Evolutionary conservation across 2,888 invertebrate species (phyloP).

Genomic region (Opisthograptis luteolata): DNA sequence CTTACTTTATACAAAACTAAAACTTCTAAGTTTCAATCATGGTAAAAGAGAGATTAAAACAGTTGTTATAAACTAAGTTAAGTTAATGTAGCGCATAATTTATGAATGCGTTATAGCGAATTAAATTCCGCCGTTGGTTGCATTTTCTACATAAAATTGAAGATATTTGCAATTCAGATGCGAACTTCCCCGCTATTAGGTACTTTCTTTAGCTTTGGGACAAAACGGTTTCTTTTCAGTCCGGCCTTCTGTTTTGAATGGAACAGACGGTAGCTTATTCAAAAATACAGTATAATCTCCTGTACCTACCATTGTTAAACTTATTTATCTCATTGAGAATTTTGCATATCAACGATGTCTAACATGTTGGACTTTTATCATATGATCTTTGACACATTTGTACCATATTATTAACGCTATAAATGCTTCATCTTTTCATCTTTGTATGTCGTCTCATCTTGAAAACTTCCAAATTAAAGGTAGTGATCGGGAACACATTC

Average conservation of each 20-base stretch:
- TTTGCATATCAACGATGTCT: too few relatives aligned
- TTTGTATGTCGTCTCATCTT: too few relatives aligned
- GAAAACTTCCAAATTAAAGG: too few relatives aligned
- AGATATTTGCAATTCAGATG: slow-evolving; percentile 75
- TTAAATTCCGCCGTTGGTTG: slow-evolving; percentile 65
- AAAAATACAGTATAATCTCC: too few relatives aligned
- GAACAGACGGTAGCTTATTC: slow-evolving; percentile 27
- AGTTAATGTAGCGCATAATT: slow-evolving; percentile 50
- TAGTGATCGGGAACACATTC: too few relatives aligned
- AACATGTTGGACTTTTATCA: too few relatives aligned
- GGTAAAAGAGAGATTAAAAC: slow-evolving; percentile 26
- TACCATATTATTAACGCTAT: too few relatives aligned
- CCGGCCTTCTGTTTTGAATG: slow-evolving; percentile 51
- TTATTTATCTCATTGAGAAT: too few relatives aligned
- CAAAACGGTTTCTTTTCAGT: slow-evolving; percentile 60
- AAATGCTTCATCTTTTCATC: too few relatives aligned
- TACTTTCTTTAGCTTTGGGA: slow-evolving; percentile 59
- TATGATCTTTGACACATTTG: too few relatives aligned
- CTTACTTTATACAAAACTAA: background rate
- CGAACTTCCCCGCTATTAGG: slow-evolving; percentile 52
- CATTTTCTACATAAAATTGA: slow-evolving; percentile 73
- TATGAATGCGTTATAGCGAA: slow-evolving; percentile 59
- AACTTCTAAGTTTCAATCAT: background rate
- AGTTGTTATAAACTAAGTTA: slow-evolving; percentile 32
- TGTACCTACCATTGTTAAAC: too few relatives aligned